Evolutionary conservation across 2,888 invertebrate genomes (phyloP), one percentile per base, ranked within the genome.

Genomic region (Polylopha cassiicola): DNA sequence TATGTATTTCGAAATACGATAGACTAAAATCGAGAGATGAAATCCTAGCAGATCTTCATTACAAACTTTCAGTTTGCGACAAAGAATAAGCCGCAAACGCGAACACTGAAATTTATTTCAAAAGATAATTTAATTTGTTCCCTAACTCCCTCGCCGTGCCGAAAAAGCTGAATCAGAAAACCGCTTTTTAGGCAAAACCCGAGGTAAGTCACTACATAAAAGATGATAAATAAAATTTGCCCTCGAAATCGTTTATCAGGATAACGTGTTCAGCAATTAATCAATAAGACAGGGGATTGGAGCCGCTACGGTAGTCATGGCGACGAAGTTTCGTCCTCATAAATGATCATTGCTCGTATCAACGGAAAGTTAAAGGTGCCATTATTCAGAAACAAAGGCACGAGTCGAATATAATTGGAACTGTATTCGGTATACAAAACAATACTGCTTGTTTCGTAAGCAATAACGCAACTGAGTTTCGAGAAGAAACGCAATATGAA

Each of bases 201-300:
- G 8, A 13, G 18, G 13, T 13, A 18, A 14, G 26, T 7, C 18
- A n/a, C n/a, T n/a, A n/a, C 21, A 37, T 41, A 39, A 36, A 43
- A 42, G 44, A 29, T 37, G 32, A 33, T 28, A 36, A 16, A 26
- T 32, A 39, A 33, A 47, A 39, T 46, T 46, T 29, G 44, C 39
- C 36, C 37, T 22, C 43, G 31, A 46, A 48, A 47, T 46, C 55
- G 50, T 68, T 63, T 63, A 64, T 66, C 66, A 68, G 51, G 47
- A 51, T 51, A 56, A 58, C 61, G 57, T 60, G 58, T 61, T 44
- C 50, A 55, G 57, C 58, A 67, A 75, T 73, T 74, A 75, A 76
- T 75, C 75, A 73, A 72, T 73, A 70, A 61, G 69, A 68, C 67
- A 61, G 58, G 51, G 61, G 58, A 53, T 55, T 50, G 52, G 37